phyloP scores from a whole-genome alignment of 2,797 vertebrate genomes.

The Delichon dasypus region DNA sequence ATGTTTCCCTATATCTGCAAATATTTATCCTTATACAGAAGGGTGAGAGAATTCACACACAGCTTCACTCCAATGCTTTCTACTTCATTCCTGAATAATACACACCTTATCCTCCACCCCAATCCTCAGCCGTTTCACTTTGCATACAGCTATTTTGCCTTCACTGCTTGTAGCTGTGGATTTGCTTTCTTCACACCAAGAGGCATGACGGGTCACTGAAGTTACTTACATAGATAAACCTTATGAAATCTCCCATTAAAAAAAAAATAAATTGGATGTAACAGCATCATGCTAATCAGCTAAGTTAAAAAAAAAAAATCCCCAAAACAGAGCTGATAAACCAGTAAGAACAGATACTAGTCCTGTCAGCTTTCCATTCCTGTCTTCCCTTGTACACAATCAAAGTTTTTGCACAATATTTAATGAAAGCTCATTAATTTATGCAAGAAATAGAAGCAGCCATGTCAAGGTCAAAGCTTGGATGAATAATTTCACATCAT shows the following conservation, averaged over 20 bases:
- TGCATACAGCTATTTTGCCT: background rate
- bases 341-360: background rate
- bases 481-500: background rate
- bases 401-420: background rate
- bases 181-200: background rate
- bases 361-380: background rate
- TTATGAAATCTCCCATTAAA: background rate
- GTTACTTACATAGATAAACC: background rate
- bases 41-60: background rate
- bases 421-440: background rate
- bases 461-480: background rate
- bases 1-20: no score
- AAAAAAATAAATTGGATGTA: background rate
- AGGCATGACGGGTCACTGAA: background rate
- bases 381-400: background rate
- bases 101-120: background rate
- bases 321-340: no score
- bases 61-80: background rate
- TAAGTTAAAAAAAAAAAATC: background rate
- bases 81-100: background rate
- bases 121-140: background rate
- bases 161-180: background rate
- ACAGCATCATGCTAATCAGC: background rate
- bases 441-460: background rate
- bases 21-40: background rate